Evolutionary conservation across 2,113 vertebrate genomes (phyloP).

Genomic region (Callaeas wilsoni): DNA sequence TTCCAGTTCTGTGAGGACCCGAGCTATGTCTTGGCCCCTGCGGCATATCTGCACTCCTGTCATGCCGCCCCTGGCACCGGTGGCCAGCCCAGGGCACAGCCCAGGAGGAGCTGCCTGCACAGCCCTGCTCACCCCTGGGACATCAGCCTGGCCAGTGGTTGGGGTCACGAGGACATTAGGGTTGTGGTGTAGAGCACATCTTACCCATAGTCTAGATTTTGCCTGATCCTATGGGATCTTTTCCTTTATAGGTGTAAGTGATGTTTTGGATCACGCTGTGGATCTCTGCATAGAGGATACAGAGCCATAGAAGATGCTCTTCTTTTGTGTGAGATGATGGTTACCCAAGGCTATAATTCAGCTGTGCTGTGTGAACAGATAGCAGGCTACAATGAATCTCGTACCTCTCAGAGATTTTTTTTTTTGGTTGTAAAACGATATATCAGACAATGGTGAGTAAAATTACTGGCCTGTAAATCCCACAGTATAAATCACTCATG

Average conservation of each 20-base stretch:
- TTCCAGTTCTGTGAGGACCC: not conserved
- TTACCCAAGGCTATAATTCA: not conserved
- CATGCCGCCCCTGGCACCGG: rapidly evolving
- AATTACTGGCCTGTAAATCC: not conserved
- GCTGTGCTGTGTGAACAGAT: not conserved
- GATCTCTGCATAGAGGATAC: not conserved
- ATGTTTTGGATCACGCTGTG: not conserved
- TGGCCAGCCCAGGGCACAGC: not conserved
- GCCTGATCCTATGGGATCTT: not conserved
- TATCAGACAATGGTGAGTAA: not conserved
- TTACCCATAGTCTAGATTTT: not conserved
- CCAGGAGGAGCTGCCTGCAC: not conserved
- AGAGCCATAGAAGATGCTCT: not conserved
- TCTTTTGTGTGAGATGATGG: not conserved
- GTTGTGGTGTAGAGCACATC: not conserved
- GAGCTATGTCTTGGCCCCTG: not conserved
- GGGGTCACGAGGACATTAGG: rapidly evolving
- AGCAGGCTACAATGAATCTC: not conserved
- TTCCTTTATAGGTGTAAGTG: not conserved
- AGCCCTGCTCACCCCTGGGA: not conserved
- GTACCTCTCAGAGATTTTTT: not conserved
- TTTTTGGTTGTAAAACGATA: rapidly evolving
- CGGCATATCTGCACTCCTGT: rapidly evolving
- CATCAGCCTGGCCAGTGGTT: rapidly evolving
- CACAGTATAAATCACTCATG: not conserved